phyloP scores from a whole-genome alignment of 1,140 invertebrate species.

The Cydia splendana region DNA sequence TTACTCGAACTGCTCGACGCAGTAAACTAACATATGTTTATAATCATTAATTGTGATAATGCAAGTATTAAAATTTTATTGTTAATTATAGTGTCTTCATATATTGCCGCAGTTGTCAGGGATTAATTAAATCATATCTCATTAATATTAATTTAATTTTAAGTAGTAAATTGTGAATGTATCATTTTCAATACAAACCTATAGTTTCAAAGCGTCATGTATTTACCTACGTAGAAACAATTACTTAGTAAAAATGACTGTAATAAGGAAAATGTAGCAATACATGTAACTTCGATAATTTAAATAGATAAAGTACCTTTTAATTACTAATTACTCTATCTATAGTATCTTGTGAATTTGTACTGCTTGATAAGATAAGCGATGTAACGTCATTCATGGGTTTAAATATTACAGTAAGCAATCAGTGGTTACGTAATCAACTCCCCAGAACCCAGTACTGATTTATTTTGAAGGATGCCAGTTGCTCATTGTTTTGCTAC shows the following conservation, averaged over 20 bases:
- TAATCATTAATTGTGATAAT: not conserved
- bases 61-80: not conserved
- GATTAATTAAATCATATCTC: not conserved
- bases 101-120: not conserved
- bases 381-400: slow-evolving; percentile 20
- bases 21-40: not conserved
- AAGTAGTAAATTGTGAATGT: too few relatives aligned
- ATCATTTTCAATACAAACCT: too few relatives aligned
- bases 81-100: too few relatives aligned
- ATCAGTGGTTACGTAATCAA: slow-evolving; percentile 65
- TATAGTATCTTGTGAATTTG: slow-evolving; percentile 9
- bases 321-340: not conserved
- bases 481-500: slow-evolving; percentile 50
- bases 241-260: not conserved
- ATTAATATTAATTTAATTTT: not conserved
- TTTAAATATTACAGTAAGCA: slow-evolving; percentile 45
- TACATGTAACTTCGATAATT: slow-evolving; percentile 8
- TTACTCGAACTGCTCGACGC: not conserved
- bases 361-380: slow-evolving; percentile 1
- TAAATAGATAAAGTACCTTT: slow-evolving; percentile 7
- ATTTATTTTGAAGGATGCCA: slow-evolving; percentile 57
- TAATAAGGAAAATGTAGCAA: slow-evolving; percentile 8
- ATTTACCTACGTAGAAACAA: not conserved
- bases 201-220: not conserved
- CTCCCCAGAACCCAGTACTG: slow-evolving; percentile 55